Conservation (phyloP, 2,888 invertebrate genomes). For the Tetragonisca angustula region DNA sequence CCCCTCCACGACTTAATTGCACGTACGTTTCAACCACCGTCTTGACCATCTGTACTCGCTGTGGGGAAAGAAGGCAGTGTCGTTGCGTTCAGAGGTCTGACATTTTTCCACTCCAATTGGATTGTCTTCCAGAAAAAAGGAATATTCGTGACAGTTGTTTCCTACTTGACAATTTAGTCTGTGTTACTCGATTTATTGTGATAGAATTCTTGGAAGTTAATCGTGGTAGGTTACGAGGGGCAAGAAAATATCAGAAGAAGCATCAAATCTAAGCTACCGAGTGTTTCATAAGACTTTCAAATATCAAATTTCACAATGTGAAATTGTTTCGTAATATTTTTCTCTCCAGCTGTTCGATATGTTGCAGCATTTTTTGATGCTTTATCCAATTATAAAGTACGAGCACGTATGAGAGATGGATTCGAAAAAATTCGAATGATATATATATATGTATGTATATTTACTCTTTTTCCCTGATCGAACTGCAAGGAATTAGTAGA, state of each 20-base stretch:
- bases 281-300: background rate
- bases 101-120: background rate
- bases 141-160: background rate
- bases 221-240: background rate
- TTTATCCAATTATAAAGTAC: background rate
- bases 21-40: constrained; percentile 59
- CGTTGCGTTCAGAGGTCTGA: background rate
- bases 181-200: background rate
- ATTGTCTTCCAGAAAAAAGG: background rate
- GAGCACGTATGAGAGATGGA: too few species aligned
- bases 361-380: background rate
- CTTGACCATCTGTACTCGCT: constrained; percentile 14
- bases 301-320: background rate
- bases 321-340: background rate
- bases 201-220: background rate
- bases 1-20: constrained; percentile 70
- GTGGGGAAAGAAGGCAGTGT: constrained; percentile 27
- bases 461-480: background rate
- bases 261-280: background rate
- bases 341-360: background rate
- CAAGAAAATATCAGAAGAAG: background rate
- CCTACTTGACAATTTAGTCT: background rate
- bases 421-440: too few species aligned
- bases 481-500: background rate
- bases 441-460: too few species aligned